phyloP scores from a whole-genome alignment of 1,140 invertebrate genomes.

The Phymorhynchus buccinoides region DNA sequence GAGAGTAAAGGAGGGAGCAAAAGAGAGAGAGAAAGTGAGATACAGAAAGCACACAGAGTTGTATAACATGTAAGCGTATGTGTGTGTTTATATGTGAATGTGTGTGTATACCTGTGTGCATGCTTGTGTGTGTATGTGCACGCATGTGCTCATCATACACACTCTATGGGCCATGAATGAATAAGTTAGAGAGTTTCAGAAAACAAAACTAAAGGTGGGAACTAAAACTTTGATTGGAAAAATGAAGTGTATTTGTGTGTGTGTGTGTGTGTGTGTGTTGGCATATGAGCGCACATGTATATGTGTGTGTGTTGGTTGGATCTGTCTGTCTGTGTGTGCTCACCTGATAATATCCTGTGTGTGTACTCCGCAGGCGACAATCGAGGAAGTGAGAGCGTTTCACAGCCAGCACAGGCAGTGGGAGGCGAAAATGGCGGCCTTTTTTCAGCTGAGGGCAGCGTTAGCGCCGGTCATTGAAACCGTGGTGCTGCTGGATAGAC shows the following conservation, averaged over 20 bases:
- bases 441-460: slow-evolving; percentile 59
- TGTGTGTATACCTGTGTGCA: no score
- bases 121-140: no score
- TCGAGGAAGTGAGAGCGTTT: slow-evolving; percentile 50
- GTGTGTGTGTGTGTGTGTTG: slow-evolving; percentile 4
- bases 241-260: not conserved
- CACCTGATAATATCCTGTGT: no score
- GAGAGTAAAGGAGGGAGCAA: no score
- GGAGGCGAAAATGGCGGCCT: slow-evolving; percentile 54
- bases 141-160: not conserved
- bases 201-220: no score
- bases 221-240: not conserved
- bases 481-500: slow-evolving; percentile 62
- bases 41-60: no score
- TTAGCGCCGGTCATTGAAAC: slow-evolving; percentile 66
- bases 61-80: no score
- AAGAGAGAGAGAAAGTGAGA: no score
- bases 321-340: not conserved
- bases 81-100: no score
- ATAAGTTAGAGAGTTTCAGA: no score
- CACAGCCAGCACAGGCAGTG: slow-evolving; percentile 47
- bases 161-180: no score
- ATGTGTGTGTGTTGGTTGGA: not conserved
- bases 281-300: slow-evolving; percentile 2
- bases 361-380: slow-evolving; percentile 50